Conservation (phyloP, 1,140 invertebrate genomes). For the Thaumatotibia leucotreta region DNA sequence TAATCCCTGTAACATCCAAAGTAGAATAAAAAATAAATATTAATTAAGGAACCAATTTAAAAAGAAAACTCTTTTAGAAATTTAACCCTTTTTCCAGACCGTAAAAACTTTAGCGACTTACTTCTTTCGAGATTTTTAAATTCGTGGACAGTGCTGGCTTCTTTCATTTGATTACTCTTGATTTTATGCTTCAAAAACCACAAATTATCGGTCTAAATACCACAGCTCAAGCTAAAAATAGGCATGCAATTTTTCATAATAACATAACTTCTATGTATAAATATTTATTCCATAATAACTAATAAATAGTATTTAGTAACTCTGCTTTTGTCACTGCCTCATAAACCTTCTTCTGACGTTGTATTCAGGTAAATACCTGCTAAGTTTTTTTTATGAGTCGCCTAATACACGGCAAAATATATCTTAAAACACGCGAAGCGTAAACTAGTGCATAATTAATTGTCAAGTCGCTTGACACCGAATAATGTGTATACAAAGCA, state of each 20-base stretch:
- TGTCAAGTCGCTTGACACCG: background rate
- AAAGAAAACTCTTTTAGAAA: conserved; percentile 9
- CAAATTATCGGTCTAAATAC: background rate
- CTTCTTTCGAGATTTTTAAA: background rate
- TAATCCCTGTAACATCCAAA: background rate
- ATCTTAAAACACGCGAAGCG: background rate
- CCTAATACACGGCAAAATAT: background rate
- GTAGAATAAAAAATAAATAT: conserved; percentile 1
- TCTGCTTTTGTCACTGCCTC: no score
- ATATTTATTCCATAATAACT: no score
- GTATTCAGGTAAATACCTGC: no score
- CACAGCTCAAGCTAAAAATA: background rate
- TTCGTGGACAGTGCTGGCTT: background rate
- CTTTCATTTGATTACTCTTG: background rate
- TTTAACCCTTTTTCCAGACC: background rate
- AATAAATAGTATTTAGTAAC: no score
- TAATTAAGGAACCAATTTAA: conserved; percentile 12
- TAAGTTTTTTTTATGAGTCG: background rate
- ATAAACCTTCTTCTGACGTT: no score
- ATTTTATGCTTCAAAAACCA: background rate
- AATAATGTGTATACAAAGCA: background rate
- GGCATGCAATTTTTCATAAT: background rate
- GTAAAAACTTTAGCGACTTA: background rate
- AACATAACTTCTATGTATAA: no score
- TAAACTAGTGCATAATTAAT: background rate